Evolutionary conservation across 1,140 invertebrate species (phyloP), one percentile per base, ranked within the genome.

Genomic region (Bursaphelenchus mucronatus): DNA sequence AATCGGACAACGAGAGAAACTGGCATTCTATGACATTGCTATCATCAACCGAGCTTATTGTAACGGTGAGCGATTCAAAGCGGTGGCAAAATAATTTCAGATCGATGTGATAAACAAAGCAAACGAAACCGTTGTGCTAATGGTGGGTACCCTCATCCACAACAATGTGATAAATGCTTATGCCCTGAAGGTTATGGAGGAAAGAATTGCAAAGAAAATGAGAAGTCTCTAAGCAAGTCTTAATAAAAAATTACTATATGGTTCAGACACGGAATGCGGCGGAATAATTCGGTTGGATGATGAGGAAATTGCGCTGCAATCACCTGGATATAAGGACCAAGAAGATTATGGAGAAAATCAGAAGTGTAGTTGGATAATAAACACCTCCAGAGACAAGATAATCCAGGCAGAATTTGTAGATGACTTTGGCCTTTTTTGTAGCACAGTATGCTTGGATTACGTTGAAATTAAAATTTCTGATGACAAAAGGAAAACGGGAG

Each of bases 131-230:
- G 53, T 15, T 79, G 77, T 67, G 39, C 52, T 4, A 74, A 79
- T 47, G 77, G 76, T 41, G 80, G 80, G 10, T 82, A 82, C 61
- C 67, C 73, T 19, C 70, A 82, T 65, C 80, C 80, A 19, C 61
- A 53, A 15, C 56, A 75, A 21, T 81, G 79, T 64, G 13, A 49
- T 10, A 49, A 57, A 9, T 81, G 80, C 65, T 68, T 76, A 15
- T 81, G 80, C 64, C 80, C 80, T 10, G 58, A 66, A n/a, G 80
- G 80, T 9, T 69, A 78, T 13, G 73, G 73, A 5, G 81, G 81
- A n/a, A 57, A 62, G 2, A 58, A 64, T 10, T 81, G 80, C 64
- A 73, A 72, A 43, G 66, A 51, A 19, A 68, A 70, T 66, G 67
- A 79, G 51, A 43, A 64, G 1, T 39, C 78, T 15, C 67, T 44